Evolutionary conservation across 2,888 invertebrate species (phyloP).

Genomic region (Drosophila bunnanda): DNA sequence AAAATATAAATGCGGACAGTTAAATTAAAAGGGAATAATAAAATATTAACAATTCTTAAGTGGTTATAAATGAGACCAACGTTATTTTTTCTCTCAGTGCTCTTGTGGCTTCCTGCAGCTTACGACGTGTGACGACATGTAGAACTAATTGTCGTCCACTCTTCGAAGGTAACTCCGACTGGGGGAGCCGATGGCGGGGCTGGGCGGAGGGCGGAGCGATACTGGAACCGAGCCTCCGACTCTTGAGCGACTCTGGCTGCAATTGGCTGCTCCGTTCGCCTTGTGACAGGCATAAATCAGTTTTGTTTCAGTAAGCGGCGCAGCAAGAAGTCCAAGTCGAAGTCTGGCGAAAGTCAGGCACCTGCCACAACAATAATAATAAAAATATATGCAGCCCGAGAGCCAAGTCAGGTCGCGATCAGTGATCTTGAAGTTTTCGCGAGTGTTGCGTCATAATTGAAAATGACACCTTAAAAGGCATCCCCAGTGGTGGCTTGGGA

Average conservation of each 20-base stretch:
- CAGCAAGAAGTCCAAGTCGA: slow-evolving; percentile 65
- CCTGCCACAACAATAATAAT: slow-evolving; percentile 23
- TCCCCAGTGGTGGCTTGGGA: slow-evolving; percentile 23
- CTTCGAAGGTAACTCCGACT: slow-evolving; percentile 28
- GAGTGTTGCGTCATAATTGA: slow-evolving; percentile 69
- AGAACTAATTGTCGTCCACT: slow-evolving; percentile 84
- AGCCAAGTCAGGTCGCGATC: slow-evolving; percentile 6
- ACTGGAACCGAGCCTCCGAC: slow-evolving; percentile 32
- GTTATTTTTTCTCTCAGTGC: slow-evolving; percentile 15
- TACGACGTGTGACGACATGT: slow-evolving; percentile 82
- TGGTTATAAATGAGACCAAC: too few relatives aligned
- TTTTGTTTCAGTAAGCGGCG: slow-evolving; percentile 78
- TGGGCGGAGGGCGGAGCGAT: slow-evolving; percentile 48
- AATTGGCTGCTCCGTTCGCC: slow-evolving; percentile 61
- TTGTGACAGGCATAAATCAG: slow-evolving; percentile 79
- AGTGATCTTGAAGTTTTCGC: slow-evolving; percentile 41
- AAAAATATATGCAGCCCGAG: neutral
- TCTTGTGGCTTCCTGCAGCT: slow-evolving; percentile 81
- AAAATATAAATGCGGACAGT: too few relatives aligned
- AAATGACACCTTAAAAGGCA: slow-evolving; percentile 63
- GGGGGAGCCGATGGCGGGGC: slow-evolving; percentile 33
- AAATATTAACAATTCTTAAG: too few relatives aligned
- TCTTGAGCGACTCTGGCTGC: slow-evolving; percentile 35
- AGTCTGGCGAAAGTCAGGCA: slow-evolving; percentile 13
- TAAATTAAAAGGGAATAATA: neutral